These are phyloP conservation scores for Oophaga sylvatica DNA, from an alignment of 2,797 vertebrate genomes.

Conservation along the genomic window DNA sequence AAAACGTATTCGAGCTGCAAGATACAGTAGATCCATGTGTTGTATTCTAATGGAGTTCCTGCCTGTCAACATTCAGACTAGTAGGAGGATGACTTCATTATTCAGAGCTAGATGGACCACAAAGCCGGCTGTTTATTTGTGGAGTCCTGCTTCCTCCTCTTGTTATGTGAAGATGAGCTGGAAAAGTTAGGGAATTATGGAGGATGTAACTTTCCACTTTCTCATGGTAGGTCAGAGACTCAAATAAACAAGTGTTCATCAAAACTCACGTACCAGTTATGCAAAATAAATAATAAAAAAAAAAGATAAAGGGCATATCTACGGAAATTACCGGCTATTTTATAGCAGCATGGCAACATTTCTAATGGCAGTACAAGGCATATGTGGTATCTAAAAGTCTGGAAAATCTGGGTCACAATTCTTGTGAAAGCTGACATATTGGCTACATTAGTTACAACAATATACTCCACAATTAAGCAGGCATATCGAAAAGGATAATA, in stretches of 20 bases:
- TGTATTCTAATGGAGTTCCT: not conserved
- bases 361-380: too few species aligned
- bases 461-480: not conserved
- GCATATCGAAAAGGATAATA: not conserved
- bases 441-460: not conserved
- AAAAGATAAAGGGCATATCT: too few species aligned
- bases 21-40: not conserved
- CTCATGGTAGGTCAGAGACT: conserved; percentile 28
- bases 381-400: too few species aligned
- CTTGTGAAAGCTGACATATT: not conserved
- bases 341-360: too few species aligned
- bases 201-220: conserved; percentile 14
- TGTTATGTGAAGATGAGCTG: conserved; percentile 24
- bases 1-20: not conserved
- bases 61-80: not conserved
- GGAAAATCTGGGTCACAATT: too few species aligned
- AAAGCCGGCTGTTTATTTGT: conserved; percentile 29
- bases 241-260: not conserved
- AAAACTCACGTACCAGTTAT: not conserved
- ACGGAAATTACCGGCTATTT: too few species aligned
- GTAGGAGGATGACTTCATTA: not conserved
- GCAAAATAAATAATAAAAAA: not conserved
- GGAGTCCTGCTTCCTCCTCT: not conserved
- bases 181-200: not conserved
- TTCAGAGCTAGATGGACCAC: not conserved